Conservation (phyloP, 2,888 invertebrate species). For the Eugnorisma glareosa region DNA sequence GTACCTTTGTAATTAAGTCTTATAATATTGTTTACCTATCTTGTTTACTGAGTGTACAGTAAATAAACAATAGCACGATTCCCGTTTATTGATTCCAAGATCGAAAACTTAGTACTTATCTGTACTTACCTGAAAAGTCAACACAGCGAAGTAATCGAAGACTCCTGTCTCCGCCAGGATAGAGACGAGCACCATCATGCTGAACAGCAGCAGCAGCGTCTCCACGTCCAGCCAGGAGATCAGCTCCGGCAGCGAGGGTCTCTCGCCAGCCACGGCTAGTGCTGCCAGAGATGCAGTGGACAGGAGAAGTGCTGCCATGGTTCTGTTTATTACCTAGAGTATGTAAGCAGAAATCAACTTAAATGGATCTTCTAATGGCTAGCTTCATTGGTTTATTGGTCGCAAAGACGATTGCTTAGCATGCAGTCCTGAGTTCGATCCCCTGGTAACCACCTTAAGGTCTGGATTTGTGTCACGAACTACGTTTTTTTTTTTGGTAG, state of each 20-base stretch:
- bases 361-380: neutral
- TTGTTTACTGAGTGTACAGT: neutral
- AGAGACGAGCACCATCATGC: constrained; percentile 97
- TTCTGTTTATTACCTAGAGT: constrained; percentile 93
- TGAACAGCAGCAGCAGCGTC: constrained; percentile 94
- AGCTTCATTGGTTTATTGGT: neutral
- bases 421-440: neutral
- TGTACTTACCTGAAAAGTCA: constrained; percentile 88
- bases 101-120: neutral
- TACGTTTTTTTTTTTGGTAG: neutral
- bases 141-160: constrained; percentile 96
- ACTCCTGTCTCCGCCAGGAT: constrained; percentile 96
- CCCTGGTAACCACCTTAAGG: neutral
- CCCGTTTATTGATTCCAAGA: neutral
- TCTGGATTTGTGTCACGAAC: neutral
- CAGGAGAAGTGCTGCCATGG: constrained; percentile 95
- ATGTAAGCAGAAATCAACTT: neutral
- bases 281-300: constrained; percentile 94
- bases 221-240: constrained; percentile 96
- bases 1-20: too few species aligned
- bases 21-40: too few species aligned
- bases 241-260: constrained; percentile 94
- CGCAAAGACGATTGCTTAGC: neutral
- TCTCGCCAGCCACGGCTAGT: constrained; percentile 93
- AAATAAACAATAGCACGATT: neutral